Base-by-base conservation (phyloP, 2,888 invertebrate species). In the Limnephilus rhombicus region DNA sequence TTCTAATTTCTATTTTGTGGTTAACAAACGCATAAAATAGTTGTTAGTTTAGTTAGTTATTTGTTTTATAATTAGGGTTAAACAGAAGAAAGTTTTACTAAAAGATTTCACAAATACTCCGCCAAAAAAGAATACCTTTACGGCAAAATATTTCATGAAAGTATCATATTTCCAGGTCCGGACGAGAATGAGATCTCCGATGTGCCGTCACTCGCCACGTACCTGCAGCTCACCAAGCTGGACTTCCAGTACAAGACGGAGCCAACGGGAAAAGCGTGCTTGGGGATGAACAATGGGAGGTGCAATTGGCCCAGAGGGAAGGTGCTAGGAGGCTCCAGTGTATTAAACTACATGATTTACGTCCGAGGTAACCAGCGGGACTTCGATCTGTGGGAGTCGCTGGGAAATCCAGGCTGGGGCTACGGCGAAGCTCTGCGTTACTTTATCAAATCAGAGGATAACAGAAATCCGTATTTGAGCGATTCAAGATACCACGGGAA, bases 171-270 rank as follows among this genome's bases (percentile, higher is more conserved):
- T 96, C 92, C 95, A 96, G 98, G 98, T 45, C 98, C 98, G 1
- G 98, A 98, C 94, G 98, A 98, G 95, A 98, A 98, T 95, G 98
- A 98, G 95, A 98, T 98, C 93, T 97, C 98, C 2, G 98, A 98
- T 95, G 98, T 98, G 92, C 98, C 98, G 49, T 98, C 98, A 89
- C 95, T 98, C 94, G 98, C 98, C 0, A 98, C 98, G 0, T 99
- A 98, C 95, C 96, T 99, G 87, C 98, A 99, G 95, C 96, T 98
- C 92, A 98, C 98, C 93, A 98, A 98, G 95, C 95, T 98, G 93
- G 98, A 99, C 95, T 99, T 98, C 98, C 97, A 98, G 94, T 99
- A 98, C 95, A 98, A 98, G 95, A 98, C 98, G 0, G 98, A 98
- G 94, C 98, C 98, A 0, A 98, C 98, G 3, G 97, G 97, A 93